Percentiles rank a stretch among this genome's conserved stretches.
Conservation (phyloP, 1,140 invertebrate genomes). For the Danaus plexippus region DNA sequence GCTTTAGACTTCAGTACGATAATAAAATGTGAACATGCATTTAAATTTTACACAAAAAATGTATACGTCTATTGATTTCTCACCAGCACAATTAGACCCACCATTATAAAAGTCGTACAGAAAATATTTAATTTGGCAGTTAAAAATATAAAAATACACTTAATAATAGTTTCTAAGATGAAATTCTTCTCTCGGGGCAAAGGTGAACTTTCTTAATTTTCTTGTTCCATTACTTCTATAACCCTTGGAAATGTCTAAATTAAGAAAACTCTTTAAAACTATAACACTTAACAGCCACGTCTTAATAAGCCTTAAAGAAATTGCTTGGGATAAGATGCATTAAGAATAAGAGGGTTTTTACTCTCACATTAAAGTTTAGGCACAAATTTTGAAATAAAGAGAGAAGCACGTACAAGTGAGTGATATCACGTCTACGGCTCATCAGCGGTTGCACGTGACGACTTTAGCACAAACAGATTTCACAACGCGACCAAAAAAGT, state of each 20-base stretch:
- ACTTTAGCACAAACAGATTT: slow-evolving; percentile 67
- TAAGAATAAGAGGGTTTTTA: slow-evolving; percentile 33
- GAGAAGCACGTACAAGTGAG: slow-evolving; percentile 58
- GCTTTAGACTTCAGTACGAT: no score
- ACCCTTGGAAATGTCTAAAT: background rate
- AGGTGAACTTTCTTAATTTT: no score
- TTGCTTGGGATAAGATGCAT: slow-evolving; percentile 16
- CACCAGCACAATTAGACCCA: no score
- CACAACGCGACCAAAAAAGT: slow-evolving; percentile 39
- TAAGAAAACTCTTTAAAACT: slow-evolving; percentile 2
- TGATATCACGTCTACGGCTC: slow-evolving; percentile 65
- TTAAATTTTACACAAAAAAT: no score
- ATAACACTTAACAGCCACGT: slow-evolving; percentile 1
- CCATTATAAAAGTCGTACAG: no score
- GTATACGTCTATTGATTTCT: no score
- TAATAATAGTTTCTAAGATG: no score
- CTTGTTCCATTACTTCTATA: background rate
- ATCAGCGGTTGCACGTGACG: slow-evolving; percentile 62
- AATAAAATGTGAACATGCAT: no score
- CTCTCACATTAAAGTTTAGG: slow-evolving; percentile 43
- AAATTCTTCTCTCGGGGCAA: no score
- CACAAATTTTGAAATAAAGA: slow-evolving; percentile 55
- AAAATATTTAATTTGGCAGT: no score
- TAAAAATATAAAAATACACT: no score
- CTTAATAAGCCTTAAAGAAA: slow-evolving; percentile 7